Conservation (phyloP, 2,113 vertebrate genomes). For the Manacus vitellinus region DNA sequence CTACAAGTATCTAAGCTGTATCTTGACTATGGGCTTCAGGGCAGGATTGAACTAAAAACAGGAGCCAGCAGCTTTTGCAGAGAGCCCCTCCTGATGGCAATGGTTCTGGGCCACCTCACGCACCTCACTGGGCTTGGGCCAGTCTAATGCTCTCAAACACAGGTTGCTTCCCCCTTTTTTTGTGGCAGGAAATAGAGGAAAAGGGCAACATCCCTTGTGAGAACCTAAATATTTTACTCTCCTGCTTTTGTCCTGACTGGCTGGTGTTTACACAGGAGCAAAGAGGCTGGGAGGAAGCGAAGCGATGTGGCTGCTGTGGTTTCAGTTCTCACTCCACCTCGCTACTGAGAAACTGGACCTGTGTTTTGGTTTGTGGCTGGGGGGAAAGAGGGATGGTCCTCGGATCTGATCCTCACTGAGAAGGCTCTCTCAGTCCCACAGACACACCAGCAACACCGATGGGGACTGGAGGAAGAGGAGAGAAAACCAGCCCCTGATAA, state of each 20-base stretch:
- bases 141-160: background rate
- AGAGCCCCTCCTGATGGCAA: background rate
- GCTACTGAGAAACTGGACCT: constrained; percentile 29
- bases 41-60: background rate
- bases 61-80: background rate
- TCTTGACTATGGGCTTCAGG: background rate
- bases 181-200: background rate
- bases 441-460: rapidly evolving
- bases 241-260: background rate
- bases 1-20: background rate
- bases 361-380: constrained; percentile 12
- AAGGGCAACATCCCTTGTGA: background rate
- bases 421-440: background rate
- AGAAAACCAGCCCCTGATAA: background rate
- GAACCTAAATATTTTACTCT: background rate
- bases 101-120: rapidly evolving
- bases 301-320: constrained; percentile 26
- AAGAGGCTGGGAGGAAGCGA: background rate
- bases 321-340: constrained; percentile 58
- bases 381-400: background rate
- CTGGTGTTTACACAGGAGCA: background rate
- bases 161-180: background rate
- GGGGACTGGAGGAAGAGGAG: background rate
- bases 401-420: background rate
- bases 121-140: background rate